Conservation (phyloP, 2,113 vertebrate species). For the Brachionichthys hirsutus region DNA sequence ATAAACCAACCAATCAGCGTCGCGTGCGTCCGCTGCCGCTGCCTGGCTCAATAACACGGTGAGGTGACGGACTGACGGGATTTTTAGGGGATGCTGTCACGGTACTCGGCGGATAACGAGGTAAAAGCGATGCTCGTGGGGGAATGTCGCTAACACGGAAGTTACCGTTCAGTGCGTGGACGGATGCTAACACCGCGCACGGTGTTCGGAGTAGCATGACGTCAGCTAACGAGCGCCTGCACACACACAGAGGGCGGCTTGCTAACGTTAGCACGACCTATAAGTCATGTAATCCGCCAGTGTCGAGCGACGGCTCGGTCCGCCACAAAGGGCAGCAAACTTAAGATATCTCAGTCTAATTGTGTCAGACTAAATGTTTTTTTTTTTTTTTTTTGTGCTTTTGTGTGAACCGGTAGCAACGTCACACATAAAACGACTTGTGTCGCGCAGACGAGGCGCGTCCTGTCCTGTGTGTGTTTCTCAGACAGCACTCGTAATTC, state of each 20-base stretch:
- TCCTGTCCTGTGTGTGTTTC: constrained; percentile 8
- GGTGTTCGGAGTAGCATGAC: not conserved
- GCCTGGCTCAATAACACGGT: not conserved
- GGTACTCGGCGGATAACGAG: constrained; percentile 25
- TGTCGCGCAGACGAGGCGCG: too few relatives aligned
- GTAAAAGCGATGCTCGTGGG: constrained; percentile 22
- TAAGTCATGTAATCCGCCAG: not conserved
- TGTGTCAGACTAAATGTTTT: not conserved
- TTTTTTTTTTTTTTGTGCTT: too few relatives aligned
- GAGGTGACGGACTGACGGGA: constrained; percentile 11
- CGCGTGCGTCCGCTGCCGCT: not conserved
- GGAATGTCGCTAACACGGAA: too few relatives aligned
- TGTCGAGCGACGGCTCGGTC: constrained; percentile 21
- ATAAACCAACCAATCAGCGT: constrained; percentile 14
- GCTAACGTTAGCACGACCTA: constrained; percentile 26
- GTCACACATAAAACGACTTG: too few relatives aligned
- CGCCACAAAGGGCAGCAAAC: constrained; percentile 16
- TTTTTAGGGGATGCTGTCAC: constrained; percentile 29
- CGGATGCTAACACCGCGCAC: not conserved
- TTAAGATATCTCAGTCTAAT: not conserved
- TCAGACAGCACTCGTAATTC: not conserved
- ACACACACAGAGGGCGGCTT: not conserved
- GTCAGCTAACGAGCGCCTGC: constrained; percentile 12
- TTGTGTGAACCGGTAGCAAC: too few relatives aligned
- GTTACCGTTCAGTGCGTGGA: not conserved